These are phyloP conservation scores for Electrona antarctica DNA, from an alignment of 2,113 vertebrate species.

Conservation along the genomic window DNA sequence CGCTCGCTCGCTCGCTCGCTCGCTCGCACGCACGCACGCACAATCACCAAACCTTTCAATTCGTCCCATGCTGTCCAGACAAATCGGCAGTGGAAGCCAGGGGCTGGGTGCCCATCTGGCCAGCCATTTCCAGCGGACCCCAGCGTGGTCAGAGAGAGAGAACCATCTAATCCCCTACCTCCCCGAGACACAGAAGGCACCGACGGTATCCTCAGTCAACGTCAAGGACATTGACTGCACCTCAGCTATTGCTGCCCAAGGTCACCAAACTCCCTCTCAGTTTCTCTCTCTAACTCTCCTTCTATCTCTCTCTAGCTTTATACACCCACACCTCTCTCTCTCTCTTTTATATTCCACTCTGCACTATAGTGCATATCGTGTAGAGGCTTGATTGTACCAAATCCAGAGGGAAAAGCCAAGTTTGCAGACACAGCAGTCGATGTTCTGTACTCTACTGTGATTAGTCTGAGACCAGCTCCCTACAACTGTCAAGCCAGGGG, in stretches of 20 bases:
- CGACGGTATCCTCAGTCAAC: conserved; percentile 47
- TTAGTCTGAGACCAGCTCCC: conserved; percentile 52
- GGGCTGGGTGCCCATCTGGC: conserved; percentile 69
- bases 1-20: background rate
- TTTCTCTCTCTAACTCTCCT: conserved; percentile 17
- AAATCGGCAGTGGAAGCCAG: conserved; percentile 67
- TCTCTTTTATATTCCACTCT: background rate
- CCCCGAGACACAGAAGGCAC: conserved; percentile 32
- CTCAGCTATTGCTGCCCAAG: conserved; percentile 45
- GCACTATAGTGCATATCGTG: conserved; percentile 23
- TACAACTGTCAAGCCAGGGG: conserved; percentile 30
- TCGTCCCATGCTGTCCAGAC: conserved; percentile 59
- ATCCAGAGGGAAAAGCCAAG: conserved; percentile 48
- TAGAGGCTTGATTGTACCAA: conserved; percentile 53
- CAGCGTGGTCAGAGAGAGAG: conserved; percentile 32
- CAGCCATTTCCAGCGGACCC: conserved; percentile 53
- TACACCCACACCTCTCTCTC: background rate
- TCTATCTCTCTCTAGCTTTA: conserved; percentile 9
- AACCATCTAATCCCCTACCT: conserved; percentile 52
- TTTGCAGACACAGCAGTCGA: conserved; percentile 65
- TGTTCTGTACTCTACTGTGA: conserved; percentile 58
- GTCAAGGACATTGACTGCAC: conserved; percentile 55
- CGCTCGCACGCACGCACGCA: background rate
- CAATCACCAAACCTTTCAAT: conserved; percentile 39
- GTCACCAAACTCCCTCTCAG: conserved; percentile 45